These are phyloP conservation scores for Myripristis murdjan DNA, from an alignment of 2,797 vertebrate genomes.

Conservation along the genomic window DNA sequence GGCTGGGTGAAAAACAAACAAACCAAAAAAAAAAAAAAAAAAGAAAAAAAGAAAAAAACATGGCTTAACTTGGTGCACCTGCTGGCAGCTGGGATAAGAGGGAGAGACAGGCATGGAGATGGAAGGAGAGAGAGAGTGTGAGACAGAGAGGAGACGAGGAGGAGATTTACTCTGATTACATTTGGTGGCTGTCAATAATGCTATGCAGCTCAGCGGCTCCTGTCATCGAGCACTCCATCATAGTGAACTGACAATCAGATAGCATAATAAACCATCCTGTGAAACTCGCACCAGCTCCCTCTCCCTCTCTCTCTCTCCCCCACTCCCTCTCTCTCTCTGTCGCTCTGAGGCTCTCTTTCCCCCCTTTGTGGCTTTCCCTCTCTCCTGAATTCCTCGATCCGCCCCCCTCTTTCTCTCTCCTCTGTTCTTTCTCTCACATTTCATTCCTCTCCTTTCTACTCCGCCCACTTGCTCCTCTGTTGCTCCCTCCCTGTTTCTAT, in stretches of 20 bases:
- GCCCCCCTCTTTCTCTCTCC: constrained; percentile 18
- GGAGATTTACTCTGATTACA: constrained; percentile 38
- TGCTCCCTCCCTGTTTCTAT: constrained; percentile 5
- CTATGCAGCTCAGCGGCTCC: constrained; percentile 18
- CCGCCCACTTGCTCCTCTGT: no score
- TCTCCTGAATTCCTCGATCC: constrained; percentile 24
- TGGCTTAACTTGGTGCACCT: constrained; percentile 57
- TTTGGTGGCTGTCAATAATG: constrained; percentile 36
- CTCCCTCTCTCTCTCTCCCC: constrained; percentile 16
- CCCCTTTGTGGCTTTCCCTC: constrained; percentile 5
- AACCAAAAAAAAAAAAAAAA: constrained; percentile 52
- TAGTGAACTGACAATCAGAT: constrained; percentile 40
- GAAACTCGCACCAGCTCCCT: constrained; percentile 22
- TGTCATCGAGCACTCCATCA: constrained; percentile 37
- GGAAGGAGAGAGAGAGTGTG: neutral
- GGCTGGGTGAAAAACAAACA: constrained; percentile 44
- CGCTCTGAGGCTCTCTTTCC: no score
- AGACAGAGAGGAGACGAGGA: neutral
- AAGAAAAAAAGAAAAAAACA: no score
- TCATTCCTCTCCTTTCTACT: no score
- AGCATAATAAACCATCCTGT: constrained; percentile 30
- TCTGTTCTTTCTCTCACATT: no score
- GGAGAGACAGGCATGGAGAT: neutral
- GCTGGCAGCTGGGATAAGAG: constrained; percentile 10
- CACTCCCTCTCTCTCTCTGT: constrained; percentile 16